A percentile compares a stretch with the other conserved stretches of the same genome.
Evolutionary conservation across 1,140 invertebrate genomes (phyloP).

Genomic region (Cataglyphis hispanica): DNA sequence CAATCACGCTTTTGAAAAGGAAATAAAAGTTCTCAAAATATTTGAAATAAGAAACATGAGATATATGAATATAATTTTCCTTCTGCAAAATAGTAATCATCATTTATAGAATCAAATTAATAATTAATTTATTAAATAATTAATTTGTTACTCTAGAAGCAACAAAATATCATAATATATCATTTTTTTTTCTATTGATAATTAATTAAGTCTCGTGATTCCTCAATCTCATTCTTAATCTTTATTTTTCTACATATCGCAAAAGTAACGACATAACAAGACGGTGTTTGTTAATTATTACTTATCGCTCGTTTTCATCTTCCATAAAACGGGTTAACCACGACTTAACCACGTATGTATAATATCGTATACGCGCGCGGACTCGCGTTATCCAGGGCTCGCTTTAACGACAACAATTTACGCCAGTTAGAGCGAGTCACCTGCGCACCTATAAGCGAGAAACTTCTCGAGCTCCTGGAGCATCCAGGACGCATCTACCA

Average conservation of each 20-base stretch:
- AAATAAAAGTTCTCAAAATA: conserved; percentile 25
- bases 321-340: not conserved
- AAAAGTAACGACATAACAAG: not conserved
- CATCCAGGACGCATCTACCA: conserved; percentile 32
- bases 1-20: conserved; percentile 3
- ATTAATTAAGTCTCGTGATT: not conserved
- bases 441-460: conserved; percentile 64
- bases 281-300: not conserved
- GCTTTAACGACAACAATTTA: conserved; percentile 70
- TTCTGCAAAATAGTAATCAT: not conserved
- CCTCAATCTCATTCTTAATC: not conserved
- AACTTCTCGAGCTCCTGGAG: conserved; percentile 59
- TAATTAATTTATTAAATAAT: not conserved
- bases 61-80: not conserved
- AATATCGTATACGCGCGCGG: conserved; percentile 5
- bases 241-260: not conserved
- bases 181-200: not conserved
- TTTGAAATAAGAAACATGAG: not conserved
- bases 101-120: not conserved
- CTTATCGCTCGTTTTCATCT: conserved; percentile 7
- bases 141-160: not conserved
- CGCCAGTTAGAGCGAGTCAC: conserved; percentile 63
- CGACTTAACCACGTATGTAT: conserved; percentile 9
- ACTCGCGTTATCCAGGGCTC: conserved; percentile 43
- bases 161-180: not conserved